Percentiles rank a stretch among this genome's conserved stretches.
Conservation (phyloP, 1,140 invertebrate species). For the Drosophila nebulosa region DNA sequence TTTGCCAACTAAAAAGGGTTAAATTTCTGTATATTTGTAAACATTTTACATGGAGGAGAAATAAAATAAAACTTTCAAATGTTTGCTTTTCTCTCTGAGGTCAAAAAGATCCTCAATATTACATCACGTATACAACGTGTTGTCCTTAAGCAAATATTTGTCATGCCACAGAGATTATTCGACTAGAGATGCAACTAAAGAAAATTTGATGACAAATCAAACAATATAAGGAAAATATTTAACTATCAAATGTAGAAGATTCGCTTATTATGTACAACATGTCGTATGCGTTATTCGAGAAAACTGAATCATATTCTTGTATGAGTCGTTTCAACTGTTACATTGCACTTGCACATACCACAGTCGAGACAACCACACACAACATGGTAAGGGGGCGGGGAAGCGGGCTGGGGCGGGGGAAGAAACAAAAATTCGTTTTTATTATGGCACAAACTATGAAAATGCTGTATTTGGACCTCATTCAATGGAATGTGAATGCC, state of each 20-base stretch:
- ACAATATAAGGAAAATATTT: no score
- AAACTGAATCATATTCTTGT: no score
- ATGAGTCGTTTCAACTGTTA: no score
- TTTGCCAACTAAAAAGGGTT: neutral
- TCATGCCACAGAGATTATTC: neutral
- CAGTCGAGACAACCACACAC: no score
- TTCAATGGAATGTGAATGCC: neutral
- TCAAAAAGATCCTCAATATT: neutral
- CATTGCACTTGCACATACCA: no score
- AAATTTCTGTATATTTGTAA: neutral
- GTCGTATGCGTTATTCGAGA: neutral
- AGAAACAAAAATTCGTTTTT: neutral
- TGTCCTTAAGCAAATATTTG: neutral
- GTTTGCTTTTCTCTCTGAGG: neutral
- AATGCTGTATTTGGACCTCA: neutral
- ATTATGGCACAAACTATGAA: slow-evolving; percentile 1
- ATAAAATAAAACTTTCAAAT: neutral
- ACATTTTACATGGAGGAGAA: neutral
- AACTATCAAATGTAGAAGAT: no score
- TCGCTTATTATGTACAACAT: neutral
- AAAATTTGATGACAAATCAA: no score
- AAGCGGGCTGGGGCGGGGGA: no score
- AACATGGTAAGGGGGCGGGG: no score
- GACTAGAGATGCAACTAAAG: no score
- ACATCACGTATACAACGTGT: neutral